Evolutionary conservation across 2,888 invertebrate species (phyloP), one percentile per base, ranked within the genome.

Genomic region (Metalampra italica): DNA sequence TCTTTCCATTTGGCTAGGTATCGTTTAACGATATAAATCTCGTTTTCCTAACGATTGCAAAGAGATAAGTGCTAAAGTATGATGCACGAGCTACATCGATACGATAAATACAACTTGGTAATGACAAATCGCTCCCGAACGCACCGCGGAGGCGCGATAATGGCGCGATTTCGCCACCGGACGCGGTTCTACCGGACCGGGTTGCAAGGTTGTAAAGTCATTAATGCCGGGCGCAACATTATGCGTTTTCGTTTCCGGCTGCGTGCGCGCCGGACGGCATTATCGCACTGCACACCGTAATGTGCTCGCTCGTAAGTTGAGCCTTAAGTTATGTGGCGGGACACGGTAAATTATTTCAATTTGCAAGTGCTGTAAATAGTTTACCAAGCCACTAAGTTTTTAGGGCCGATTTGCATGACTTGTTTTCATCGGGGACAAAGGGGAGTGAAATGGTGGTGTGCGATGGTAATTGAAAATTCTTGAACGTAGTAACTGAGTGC

Each of bases 341-440:
- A 68, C 67, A 57, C 64, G 67, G 66, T 76, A 71, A 82, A 79
- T 82, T 79, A 84, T 83, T 82, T 80, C 77, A 77, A 81, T 78
- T 82, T 74, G 68, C 71, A 75, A 75, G 68, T 65, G 69, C 64
- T 70, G 68, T 62, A 77, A 79, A 82, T 81, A 77, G 75, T 82
- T 82, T 70, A 53, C 36, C 61, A 63, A 75, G 72, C 75, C 66
- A 68, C 66, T 64, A 74, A 79, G 74, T 79, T 77, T 79, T 75
- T 70, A 71, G 79, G 71, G 75, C 72, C 74, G 70, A 63, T 71
- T 66, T 67, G 72, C 71, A 68, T 79, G 76, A 74, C 70, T 75
- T 66, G 64, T 68, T 75, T 72, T 65, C 62, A 59, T 65, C 59
- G 50, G 57, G 58, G 59, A 60, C 62, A 62, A 64, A 66, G 64